A percentile compares a stretch with the other conserved stretches of the same genome.
Evolutionary conservation across 2,797 vertebrate genomes (phyloP).

Genomic region (Clarias platycephalus): DNA sequence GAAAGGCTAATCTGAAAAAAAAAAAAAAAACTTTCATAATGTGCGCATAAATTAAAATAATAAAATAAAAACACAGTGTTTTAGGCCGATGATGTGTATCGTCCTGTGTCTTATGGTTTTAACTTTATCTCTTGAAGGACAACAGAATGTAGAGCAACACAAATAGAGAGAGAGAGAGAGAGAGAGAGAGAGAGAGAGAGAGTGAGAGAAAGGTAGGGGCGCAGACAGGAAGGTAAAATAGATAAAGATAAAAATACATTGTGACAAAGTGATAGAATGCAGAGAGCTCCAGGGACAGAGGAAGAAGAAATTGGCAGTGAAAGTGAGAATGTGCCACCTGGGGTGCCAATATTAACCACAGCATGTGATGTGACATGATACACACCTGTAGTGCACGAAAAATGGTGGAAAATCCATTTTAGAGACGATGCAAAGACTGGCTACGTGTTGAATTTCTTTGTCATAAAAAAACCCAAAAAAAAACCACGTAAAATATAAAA

Average conservation of each 20-base stretch:
- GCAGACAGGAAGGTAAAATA: not conserved
- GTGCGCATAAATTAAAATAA: not conserved
- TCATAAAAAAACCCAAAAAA: not conserved
- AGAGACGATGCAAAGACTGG: not conserved
- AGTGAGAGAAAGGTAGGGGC: not conserved
- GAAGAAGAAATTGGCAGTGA: not conserved
- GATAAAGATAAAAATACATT: not conserved
- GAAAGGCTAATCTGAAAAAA: not conserved
- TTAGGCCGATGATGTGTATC: not conserved
- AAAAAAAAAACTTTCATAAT: not conserved
- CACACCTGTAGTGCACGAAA: not conserved
- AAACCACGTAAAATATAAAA: no score
- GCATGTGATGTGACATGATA: not conserved
- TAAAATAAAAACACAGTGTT: not conserved
- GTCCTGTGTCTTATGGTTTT: not conserved
- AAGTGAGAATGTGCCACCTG: conserved; percentile 7
- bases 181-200: not conserved
- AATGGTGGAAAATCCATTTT: not conserved
- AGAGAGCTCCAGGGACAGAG: not conserved
- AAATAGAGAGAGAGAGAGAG: not conserved
- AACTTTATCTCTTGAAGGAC: conserved; percentile 4
- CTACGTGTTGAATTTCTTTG: not conserved
- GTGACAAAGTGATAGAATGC: conserved; percentile 1
- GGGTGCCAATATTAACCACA: not conserved
- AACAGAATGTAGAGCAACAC: not conserved